These are phyloP conservation scores for Panopea generosa DNA, from an alignment of 2,888 invertebrate species.

Conservation along the genomic window DNA sequence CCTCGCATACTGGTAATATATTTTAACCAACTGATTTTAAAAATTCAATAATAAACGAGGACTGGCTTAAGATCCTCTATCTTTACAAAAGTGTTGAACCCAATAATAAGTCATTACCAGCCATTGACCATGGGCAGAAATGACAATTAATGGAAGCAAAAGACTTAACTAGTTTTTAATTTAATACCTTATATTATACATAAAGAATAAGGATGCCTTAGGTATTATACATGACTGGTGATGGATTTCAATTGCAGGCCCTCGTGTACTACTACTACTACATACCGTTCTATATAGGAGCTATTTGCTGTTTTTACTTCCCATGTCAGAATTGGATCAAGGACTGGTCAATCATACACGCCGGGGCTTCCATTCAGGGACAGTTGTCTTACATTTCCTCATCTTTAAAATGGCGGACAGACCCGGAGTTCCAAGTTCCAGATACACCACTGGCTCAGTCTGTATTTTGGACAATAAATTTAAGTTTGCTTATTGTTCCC, in stretches of 20 bases:
- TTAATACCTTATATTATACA: no score
- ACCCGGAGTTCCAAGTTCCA: conserved; percentile 60
- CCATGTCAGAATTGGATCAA: conserved; percentile 75
- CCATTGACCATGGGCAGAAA: no score
- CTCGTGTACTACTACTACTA: conserved; percentile 82
- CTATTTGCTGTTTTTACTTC: conserved; percentile 73
- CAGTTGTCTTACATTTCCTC: conserved; percentile 74
- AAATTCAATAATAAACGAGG: no score
- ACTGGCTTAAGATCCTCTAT: no score
- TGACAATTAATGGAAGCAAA: no score
- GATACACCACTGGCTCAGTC: conserved; percentile 46
- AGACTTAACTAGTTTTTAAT: no score
- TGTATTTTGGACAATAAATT: conserved; percentile 74
- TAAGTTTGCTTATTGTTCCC: conserved; percentile 74
- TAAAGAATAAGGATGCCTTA: no score
- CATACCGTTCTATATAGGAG: conserved; percentile 77
- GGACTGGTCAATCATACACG: conserved; percentile 80
- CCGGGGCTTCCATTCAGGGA: conserved; percentile 81
- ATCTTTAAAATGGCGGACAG: conserved; percentile 74
- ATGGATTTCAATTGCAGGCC: conserved; percentile 72
- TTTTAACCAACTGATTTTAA: no score
- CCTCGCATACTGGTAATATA: no score
- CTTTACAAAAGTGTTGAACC: no score
- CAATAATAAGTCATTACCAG: no score
- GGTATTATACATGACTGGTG: no score